Evolutionary conservation across 2,113 vertebrate genomes (phyloP), one percentile per base, ranked within the genome.

Genomic region (Origma solitaria): DNA sequence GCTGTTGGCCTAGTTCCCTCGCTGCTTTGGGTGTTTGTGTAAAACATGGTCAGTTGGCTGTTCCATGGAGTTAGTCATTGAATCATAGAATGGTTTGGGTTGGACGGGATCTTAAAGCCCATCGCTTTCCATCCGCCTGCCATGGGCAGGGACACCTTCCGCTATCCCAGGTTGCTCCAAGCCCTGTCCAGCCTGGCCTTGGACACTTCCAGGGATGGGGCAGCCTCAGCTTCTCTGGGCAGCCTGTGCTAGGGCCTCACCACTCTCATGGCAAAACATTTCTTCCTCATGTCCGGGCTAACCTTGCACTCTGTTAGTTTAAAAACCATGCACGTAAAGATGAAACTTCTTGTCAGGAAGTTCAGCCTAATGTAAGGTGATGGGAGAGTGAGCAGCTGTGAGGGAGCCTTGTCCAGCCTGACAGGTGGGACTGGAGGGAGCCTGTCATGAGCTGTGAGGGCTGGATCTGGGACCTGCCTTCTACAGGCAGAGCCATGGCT

Each of bases 401-500:
- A 37, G 13, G 8, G 27, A 28, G 4, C 19, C 31, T 22, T 38
- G 35, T 15, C 13, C 53, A 35, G 28, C 28, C 33, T 70, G 30
- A 31, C 0, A 7, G 20, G 9, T 1, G 3, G 12, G 28, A 27
- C 1, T 13, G 20, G 7, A 30, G 40, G 13, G 10, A 77, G 47
- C 42, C 33, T 17, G 13, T 2, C 10, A 12, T 1, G 6, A 24
- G 33, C 12, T 17, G 20, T 0, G 4, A 40, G 45, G 8, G 13
- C 10, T 1, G 5, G 15, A 40, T 40, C 28, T 31, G 1, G n/a
- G 20, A 38, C 24, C 7, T 22, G 38, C 38, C 38, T 68, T 13
- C 5, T 24, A 9, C 24, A 0, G 1, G n/a, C n/a, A 40, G 9
- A 58, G 49, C 49, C 4, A 1, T 11, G 9, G 51, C 38, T 4